Base-by-base conservation (phyloP, 2,113 vertebrate genomes). In the Takifugu bimaculatus region DNA sequence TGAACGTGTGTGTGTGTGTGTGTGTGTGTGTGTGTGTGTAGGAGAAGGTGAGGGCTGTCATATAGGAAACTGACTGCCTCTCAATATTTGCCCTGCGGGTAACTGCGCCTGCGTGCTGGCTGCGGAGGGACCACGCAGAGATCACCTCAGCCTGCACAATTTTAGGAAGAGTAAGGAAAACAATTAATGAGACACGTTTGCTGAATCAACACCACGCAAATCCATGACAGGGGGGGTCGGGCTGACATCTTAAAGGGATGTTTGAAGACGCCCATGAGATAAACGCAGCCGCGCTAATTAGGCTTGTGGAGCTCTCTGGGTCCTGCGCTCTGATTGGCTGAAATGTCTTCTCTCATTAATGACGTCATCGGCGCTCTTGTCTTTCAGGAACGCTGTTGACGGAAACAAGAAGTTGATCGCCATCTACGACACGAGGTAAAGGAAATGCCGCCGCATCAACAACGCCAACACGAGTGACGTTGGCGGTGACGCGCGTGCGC, bases 341-440 rank as follows among this genome's bases (percentile, higher is more conserved):
- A 26, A 39, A 1, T 1, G 35, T 2, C 35, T 47, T 15, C 35
- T 0, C 5, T 35, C 26, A 29, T 56, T 11, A 65, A 62, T 74
- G 50, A 75, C 74, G 52, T 74, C 50, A 53, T 66, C 52, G 58
- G 26, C 57, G 0, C 26, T 72, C 48, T 82, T 72, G 81, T 85
- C 78, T 89, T 89, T 88, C 86, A 99, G 96, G 95, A 95, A 98
- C 44, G 94, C 94, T 49, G 92, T 94, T 76, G 93, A 97, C 77
- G 94, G 94, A 86, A 94, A 96, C 87, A 95, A 94, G 87, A 95
- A 93, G 85, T 84, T 97, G 28, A 94, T 95, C 78, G 92, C 93
- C 66, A 94, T 98, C 88, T 98, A 96, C 79, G 95, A 96, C 81
- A 94, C 94, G 51, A 93, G 95, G 96, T 98, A 80, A 85, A 39